Evolutionary conservation across 2,888 invertebrate species (phyloP), one percentile per base, ranked within the genome.

Genomic region (Leptopterna dolabrata): DNA sequence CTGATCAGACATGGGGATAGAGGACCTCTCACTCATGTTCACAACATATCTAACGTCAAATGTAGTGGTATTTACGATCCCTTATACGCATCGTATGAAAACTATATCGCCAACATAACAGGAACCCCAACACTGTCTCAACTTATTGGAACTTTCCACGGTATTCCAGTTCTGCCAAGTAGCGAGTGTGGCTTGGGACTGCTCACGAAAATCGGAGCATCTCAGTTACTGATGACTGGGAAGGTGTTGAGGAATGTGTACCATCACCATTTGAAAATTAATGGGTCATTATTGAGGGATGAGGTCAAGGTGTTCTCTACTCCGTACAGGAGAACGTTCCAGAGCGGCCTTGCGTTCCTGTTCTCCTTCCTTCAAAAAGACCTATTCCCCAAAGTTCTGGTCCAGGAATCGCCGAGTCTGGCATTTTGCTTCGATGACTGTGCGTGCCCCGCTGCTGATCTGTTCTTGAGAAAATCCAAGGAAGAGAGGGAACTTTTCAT

Each of bases 1-100:
- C 93, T 97, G 78, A 95, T 97, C 4, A 93, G 98, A 19, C 98
- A 98, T 91, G 98, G 98, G 0, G 98, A 98, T 91, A 93, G 98
- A 80, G 97, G 97, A 0, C 96, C 98, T 0, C 93, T 98, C 89
- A 95, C 96, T 13, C 96, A 97, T 91, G 94, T 98, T 0, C 94
- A 95, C 84, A 96, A 95, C 88, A 95, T 96, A 55, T 95, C 95
- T 81, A 94, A 94, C 84, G 93, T 98, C 24, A 95, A 96, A 89
- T 98, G 98, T 91, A 95, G 88, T 63, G 88, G 88, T n/a, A 63
- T 88, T 45, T 76, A 78, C 45, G 88, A 89, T 63, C 88, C 89
- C 9, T 76, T 88, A 3, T 89, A 89, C 76, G 70, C 87, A 41
- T 47, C 89, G 2, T 93, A 93, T 85, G 92, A 92, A 88, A 92